Conservation (phyloP, 2,797 vertebrate species). For the Spinus pinus region DNA sequence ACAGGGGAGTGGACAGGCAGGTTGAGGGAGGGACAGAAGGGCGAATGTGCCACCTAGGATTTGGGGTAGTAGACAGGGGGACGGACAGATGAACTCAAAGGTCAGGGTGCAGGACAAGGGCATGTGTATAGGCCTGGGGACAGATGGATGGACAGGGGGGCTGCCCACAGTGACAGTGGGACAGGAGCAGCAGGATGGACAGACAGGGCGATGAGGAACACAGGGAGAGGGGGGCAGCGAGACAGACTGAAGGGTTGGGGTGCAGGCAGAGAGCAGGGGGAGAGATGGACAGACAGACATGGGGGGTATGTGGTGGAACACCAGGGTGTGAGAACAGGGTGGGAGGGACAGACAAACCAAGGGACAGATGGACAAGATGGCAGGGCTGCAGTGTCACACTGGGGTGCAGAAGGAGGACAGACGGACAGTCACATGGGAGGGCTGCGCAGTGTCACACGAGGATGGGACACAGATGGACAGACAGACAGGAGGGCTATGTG, state of each 20-base stretch:
- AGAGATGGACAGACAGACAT: not conserved
- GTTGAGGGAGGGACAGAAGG: not conserved
- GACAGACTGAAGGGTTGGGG: rapidly evolving
- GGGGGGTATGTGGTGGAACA: not conserved
- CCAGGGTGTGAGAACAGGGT: not conserved
- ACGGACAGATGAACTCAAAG: not conserved
- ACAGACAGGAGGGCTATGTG: not conserved
- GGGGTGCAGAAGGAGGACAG: not conserved
- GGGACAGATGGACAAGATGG: not conserved
- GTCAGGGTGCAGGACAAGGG: not conserved
- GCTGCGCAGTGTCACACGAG: not conserved
- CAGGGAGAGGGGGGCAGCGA: rapidly evolving
- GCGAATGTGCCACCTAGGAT: not conserved
- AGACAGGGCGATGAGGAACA: rapidly evolving
- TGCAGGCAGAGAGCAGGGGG: not conserved
- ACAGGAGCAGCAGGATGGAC: not conserved
- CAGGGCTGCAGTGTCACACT: not conserved
- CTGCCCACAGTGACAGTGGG: not conserved
- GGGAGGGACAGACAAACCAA: not conserved
- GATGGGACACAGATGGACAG: not conserved
- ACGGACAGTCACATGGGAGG: not conserved
- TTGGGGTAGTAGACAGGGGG: not conserved
- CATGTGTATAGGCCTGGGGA: not conserved
- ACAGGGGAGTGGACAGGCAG: not conserved
- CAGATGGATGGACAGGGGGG: not conserved